These are phyloP conservation scores for Tamias sibiricus DNA, from an alignment of 2,113 vertebrate genomes.

Conservation along the genomic window DNA sequence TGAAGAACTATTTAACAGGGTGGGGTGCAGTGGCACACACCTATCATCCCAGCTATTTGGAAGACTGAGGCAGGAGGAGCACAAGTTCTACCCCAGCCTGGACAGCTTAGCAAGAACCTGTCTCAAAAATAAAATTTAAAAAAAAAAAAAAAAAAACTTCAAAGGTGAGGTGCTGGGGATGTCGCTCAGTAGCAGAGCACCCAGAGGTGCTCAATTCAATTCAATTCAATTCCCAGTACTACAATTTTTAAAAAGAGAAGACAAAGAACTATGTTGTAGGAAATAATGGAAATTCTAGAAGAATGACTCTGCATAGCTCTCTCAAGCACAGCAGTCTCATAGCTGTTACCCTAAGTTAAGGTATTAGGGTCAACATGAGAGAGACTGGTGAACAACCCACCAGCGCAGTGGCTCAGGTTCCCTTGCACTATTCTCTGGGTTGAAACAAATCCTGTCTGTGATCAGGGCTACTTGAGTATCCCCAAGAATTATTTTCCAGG, in stretches of 20 bases:
- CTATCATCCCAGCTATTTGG: background rate
- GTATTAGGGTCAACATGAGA: background rate
- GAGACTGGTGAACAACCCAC: background rate
- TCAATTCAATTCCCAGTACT: too few relatives aligned
- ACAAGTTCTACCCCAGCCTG: background rate
- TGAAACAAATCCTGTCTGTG: rapidly evolving
- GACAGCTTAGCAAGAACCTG: background rate
- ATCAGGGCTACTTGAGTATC: background rate
- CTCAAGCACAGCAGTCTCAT: background rate
- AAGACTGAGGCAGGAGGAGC: background rate
- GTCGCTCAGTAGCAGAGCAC: background rate
- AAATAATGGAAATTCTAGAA: background rate
- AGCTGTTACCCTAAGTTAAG: too few relatives aligned
- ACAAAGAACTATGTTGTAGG: background rate
- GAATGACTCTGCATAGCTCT: background rate
- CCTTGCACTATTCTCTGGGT: background rate
- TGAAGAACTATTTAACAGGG: background rate
- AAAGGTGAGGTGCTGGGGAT: background rate
- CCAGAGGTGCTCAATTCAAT: too few relatives aligned
- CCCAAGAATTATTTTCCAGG: background rate
- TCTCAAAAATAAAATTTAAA: background rate
- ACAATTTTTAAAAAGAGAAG: too few relatives aligned
- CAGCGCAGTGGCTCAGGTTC: rapidly evolving
- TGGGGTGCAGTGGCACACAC: background rate
- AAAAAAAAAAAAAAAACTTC: too few relatives aligned